These are phyloP conservation scores for Mesorhabditis sp. DNA, from an alignment of 2,888 invertebrate species.

Conservation along the genomic window DNA sequence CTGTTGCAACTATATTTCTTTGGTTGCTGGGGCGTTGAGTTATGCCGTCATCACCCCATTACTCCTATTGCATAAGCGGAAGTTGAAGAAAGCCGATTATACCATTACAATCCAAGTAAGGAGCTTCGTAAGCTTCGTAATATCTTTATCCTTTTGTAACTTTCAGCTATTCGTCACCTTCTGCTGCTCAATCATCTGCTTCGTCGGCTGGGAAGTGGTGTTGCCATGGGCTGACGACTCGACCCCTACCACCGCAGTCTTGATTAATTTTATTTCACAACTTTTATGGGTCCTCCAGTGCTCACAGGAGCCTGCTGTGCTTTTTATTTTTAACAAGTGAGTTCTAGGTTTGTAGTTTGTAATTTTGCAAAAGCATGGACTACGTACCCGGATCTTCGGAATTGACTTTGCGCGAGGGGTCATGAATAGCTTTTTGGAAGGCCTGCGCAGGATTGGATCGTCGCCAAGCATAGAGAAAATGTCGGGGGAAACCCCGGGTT, in stretches of 20 bases:
- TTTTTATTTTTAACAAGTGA: neutral
- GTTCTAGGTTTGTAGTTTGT: neutral
- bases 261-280: conserved; percentile 1
- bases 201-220: conserved; percentile 3
- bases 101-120: neutral
- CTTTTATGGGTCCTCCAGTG: conserved; percentile 5
- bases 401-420: too few species aligned
- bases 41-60: neutral
- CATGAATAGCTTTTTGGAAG: too few species aligned
- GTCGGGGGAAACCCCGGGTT: too few species aligned
- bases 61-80: neutral
- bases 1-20: neutral
- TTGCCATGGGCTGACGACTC: conserved; percentile 2
- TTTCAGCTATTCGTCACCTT: neutral
- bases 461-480: too few species aligned
- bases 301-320: conserved; percentile 1
- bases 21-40: neutral
- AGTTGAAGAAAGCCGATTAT: conserved; percentile 1
- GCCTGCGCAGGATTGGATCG: too few species aligned
- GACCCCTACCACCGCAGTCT: neutral
- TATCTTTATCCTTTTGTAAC: neutral
- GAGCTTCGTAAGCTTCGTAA: too few species aligned
- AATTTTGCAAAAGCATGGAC: too few species aligned
- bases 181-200: neutral
- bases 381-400: too few species aligned